Base-by-base conservation (phyloP, 2,113 vertebrate genomes). In the Passer domesticus region DNA sequence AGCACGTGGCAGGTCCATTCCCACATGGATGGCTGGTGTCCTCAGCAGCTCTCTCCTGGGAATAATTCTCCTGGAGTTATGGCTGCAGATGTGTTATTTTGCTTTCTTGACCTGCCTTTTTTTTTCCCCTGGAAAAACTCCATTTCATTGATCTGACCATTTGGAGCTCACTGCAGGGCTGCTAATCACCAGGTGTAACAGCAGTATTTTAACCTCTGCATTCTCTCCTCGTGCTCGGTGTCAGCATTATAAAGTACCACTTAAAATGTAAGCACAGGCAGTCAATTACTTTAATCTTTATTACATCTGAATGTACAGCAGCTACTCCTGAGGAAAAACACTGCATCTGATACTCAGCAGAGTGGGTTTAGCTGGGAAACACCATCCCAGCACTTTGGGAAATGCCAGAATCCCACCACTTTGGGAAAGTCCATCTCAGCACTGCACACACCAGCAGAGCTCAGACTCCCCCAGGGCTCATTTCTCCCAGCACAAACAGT, bases 261-360 rank as follows among this genome's bases (percentile, higher is more conserved):
- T 95, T 83, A 69, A 78, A 94, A 91, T 44, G 59, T 10, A 80
- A 87, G 77, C 86, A 49, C 82, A 52, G 53, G 43, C 68, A 72
- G 77, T 76, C 88, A 68, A 87, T 92, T 93, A 87, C 83, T 92
- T 89, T 73, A 53, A 82, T 88, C 87, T 94, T 82, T 74, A 90
- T 94, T 88, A 46, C 88, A 76, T 68, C 59, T 63, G 64, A 72
- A 64, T 13, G 33, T 46, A n/a, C 63, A 85, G 67, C 90, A 80
- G 87, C 80, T 77, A 5, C 55, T 64, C 67, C 89, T 4, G 21
- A 75, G 28, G 31, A 28, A 63, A 82, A 75, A 9, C 22, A 25
- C 24, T 8, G 21, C 4, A 8, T 41, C 69, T 66, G 46, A 30
- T 15, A 7, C 24, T 69, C 78, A 35, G 66, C 49, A 46, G 79